Base-by-base conservation (phyloP, 2,113 vertebrate species). In the Centrocercus urophasianus region DNA sequence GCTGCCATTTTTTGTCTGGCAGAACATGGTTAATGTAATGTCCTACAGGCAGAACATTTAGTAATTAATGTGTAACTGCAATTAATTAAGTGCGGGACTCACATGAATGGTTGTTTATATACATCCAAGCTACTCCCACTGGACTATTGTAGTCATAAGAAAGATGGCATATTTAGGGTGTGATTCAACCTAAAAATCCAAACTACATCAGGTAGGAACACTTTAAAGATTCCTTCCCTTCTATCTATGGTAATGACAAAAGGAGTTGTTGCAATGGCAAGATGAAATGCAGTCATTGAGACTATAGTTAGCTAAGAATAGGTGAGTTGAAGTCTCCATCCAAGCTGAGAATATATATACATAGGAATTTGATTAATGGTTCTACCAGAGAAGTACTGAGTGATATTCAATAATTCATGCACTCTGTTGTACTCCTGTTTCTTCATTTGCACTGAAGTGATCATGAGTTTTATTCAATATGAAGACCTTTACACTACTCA, bases 381-480 rank as follows among this genome's bases (percentile, higher is more conserved):
- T 83, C 66, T 61, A 36, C 24, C 11, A 54, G 54, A 59, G 88
- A 69, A 69, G 16, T 75, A 40, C 38, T 17, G 3, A 9, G 5
- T 78, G 3, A 24, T n/a, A 42, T 76, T 87, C 22, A 89, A 81
- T 34, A 74, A 71, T 74, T 95, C 28, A 8, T 7, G 73, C 22
- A 64, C 11, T 65, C 28, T 66, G 20, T 50, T 61, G 20, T 69
- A 17, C 17, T 81, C 19, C 64, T 15, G 7, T 75, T 75, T 78
- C 43, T 78, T 77, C n/a, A 57, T 81, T 86, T 93, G 32, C 13
- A 22, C 28, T 2, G 45, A 83, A 72, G 25, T 28, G 22, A 88
- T 88, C 43, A 43, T 86, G 38, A 90, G 86, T 75, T 86, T 81
- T 86, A 69, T 67, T 92, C 24, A 47, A 69, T 70, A 74, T 43